Evolutionary conservation across 2,888 invertebrate species (phyloP).

Genomic region (Lymantria dispar): DNA sequence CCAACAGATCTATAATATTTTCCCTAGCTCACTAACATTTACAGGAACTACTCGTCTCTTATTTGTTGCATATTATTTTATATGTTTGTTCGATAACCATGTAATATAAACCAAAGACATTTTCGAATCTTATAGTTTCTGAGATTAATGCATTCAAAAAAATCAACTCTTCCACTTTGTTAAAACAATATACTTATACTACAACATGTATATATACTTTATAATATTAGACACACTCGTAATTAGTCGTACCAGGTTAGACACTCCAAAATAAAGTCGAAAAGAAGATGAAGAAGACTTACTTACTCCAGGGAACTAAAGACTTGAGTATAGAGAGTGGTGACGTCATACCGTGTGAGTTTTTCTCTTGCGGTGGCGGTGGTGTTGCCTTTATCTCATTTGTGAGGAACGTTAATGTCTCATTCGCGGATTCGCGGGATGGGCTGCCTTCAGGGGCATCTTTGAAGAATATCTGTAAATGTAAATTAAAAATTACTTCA

Average conservation of each 20-base stretch:
- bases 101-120: too few relatives aligned
- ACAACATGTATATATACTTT: too few relatives aligned
- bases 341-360: conserved; percentile 35
- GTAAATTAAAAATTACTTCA: too few relatives aligned
- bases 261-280: conserved; percentile 10
- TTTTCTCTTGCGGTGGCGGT: conserved; percentile 26
- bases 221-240: neutral
- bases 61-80: too few relatives aligned
- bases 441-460: conserved; percentile 51
- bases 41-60: too few relatives aligned
- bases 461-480: conserved; percentile 43
- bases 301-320: conserved; percentile 17
- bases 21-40: too few relatives aligned
- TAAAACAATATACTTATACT: too few relatives aligned
- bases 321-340: conserved; percentile 15
- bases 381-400: conserved; percentile 38
- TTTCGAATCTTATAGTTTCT: too few relatives aligned
- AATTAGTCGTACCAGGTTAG: conserved; percentile 6
- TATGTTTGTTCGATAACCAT: too few relatives aligned
- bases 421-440: conserved; percentile 32
- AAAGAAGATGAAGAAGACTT: conserved; percentile 10
- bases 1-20: too few relatives aligned
- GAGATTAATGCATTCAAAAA: too few relatives aligned
- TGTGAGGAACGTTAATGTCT: conserved; percentile 46
- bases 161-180: too few relatives aligned